Conservation (phyloP, 2,113 vertebrate species). For the Scalopus aquaticus region DNA sequence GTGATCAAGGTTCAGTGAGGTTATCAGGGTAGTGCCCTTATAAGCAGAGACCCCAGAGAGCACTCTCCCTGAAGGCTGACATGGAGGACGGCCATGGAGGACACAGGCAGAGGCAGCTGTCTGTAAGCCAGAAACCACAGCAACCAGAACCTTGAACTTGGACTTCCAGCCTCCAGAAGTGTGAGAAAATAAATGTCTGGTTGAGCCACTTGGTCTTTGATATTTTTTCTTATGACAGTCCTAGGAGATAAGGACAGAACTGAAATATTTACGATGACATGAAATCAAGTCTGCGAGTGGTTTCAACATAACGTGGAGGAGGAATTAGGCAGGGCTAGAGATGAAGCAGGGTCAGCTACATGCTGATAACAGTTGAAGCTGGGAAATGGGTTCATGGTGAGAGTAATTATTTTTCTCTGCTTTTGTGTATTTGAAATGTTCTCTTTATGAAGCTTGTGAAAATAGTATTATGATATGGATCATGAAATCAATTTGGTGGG, state of each 20-base stretch:
- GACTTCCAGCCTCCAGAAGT: neutral
- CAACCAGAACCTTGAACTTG: neutral
- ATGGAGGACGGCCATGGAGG: no score
- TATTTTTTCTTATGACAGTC: neutral
- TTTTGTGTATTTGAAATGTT: neutral
- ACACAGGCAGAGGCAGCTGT: rapidly evolving
- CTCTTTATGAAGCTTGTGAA: neutral
- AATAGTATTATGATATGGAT: neutral
- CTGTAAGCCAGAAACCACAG: neutral
- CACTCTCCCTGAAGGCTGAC: no score
- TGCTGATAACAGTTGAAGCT: neutral
- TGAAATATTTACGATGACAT: neutral
- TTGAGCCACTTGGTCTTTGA: neutral
- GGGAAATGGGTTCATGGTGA: neutral
- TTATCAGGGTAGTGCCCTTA: neutral
- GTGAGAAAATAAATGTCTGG: neutral
- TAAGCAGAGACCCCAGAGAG: neutral
- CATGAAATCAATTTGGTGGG: neutral
- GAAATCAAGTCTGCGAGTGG: neutral
- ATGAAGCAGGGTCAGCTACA: no score
- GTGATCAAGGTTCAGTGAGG: neutral
- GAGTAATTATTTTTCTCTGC: neutral
- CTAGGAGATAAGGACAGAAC: neutral
- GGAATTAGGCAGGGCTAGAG: neutral
- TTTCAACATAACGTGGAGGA: neutral